Evolutionary conservation across 2,797 vertebrate species (phyloP).

Genomic region (Lophotriccus pileatus): DNA sequence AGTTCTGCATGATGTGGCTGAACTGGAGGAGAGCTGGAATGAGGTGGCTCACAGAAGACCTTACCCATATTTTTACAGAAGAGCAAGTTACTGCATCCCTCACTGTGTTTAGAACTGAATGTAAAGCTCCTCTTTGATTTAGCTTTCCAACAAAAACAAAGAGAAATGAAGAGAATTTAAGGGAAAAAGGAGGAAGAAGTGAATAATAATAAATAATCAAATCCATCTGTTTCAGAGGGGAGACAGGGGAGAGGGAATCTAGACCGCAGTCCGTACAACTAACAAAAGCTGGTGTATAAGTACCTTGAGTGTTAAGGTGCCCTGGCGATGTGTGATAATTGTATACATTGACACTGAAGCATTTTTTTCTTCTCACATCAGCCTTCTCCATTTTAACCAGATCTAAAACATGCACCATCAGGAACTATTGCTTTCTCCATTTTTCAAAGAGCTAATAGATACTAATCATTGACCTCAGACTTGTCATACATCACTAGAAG

Average conservation of each 20-base stretch:
- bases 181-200: background rate
- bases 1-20: background rate
- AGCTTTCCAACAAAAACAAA: constrained; percentile 30
- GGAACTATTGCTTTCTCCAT: constrained; percentile 62
- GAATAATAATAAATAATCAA: constrained; percentile 56
- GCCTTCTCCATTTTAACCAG: constrained; percentile 19
- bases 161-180: background rate
- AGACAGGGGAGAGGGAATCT: background rate
- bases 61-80: background rate
- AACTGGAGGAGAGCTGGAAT: background rate
- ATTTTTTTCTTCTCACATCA: constrained; percentile 10
- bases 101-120: background rate
- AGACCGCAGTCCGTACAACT: background rate
- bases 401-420: constrained; percentile 63
- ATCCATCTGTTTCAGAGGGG: constrained; percentile 27
- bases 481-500: constrained; percentile 67
- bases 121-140: constrained; percentile 30
- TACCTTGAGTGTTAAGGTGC: background rate
- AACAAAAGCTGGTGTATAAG: background rate
- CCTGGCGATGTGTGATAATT: background rate
- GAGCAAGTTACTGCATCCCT: background rate
- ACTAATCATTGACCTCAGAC: constrained; percentile 65
- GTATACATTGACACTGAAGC: background rate
- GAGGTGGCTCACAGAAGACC: background rate
- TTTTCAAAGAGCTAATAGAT: constrained; percentile 66